phyloP scores from a whole-genome alignment of 1,140 invertebrate species.

The Latrodectus geometricus region DNA sequence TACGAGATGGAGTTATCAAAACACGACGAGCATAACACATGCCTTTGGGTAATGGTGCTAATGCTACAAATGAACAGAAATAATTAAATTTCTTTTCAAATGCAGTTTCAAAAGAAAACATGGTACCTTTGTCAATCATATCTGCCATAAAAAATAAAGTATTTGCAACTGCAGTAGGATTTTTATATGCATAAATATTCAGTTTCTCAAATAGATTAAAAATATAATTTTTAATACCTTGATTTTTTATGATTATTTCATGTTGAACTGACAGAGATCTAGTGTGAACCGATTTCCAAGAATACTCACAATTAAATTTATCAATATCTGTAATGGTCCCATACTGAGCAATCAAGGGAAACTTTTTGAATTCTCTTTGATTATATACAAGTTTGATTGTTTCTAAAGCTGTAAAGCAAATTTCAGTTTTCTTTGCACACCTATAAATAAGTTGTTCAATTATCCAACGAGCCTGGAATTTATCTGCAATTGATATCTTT shows the following conservation, averaged over 20 bases:
- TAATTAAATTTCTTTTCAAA: slow-evolving; percentile 37
- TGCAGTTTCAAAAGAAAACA: slow-evolving; percentile 23
- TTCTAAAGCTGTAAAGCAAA: slow-evolving; percentile 29
- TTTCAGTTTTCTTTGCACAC: slow-evolving; percentile 24
- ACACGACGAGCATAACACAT: slow-evolving; percentile 56
- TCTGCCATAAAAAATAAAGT: slow-evolving; percentile 30
- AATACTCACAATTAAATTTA: slow-evolving; percentile 44
- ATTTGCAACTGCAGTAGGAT: slow-evolving; percentile 39
- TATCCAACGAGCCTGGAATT: slow-evolving; percentile 36
- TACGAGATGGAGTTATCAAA: slow-evolving; percentile 56
- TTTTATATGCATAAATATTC: background rate
- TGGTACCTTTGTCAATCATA: slow-evolving; percentile 37
- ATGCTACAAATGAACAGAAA: slow-evolving; percentile 40
- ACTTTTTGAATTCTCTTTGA: slow-evolving; percentile 16
- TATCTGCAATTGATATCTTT: slow-evolving; percentile 42
- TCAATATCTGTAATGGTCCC: background rate
- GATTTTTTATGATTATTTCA: slow-evolving; percentile 10
- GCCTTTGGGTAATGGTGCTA: slow-evolving; percentile 11
- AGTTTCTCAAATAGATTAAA: background rate
- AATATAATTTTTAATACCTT: background rate
- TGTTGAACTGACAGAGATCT: slow-evolving; percentile 10
- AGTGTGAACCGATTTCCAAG: slow-evolving; percentile 35
- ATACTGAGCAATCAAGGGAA: background rate
- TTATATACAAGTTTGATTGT: background rate
- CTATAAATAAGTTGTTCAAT: slow-evolving; percentile 32